Evolutionary conservation across 2,888 invertebrate species (phyloP), one percentile per base, ranked within the genome.

Genomic region (Mythimna impura): DNA sequence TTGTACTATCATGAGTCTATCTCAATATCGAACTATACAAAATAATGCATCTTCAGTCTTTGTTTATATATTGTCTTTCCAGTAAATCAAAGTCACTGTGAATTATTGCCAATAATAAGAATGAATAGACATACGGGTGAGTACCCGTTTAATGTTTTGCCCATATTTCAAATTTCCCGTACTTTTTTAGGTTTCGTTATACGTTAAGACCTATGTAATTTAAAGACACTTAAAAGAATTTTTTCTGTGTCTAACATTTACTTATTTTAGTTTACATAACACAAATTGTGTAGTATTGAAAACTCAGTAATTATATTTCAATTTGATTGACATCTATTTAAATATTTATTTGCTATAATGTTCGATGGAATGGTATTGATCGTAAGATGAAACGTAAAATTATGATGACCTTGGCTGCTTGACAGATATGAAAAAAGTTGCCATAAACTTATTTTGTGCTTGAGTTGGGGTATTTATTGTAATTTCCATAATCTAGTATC

Each of bases 401-500:
- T 70, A 63, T 47, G 66, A 82, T 78, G 86, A 85, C 89, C 88
- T 90, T 89, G 87, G 76, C 67, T 36, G 77, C 80, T 79, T 88
- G 88, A 89, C 87, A 86, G 73, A 58, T 50, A 43, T 54, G 14
- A 63, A 54, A 71, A 66, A 66, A 57, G 67, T 71, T 76, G 60
- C 61, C 68, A 76, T 63, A 64, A 14, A 22, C 20, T 7, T 10
- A 30, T 52, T 34, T 43, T 66, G 10, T 69, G 52, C 65, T 9
- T 17, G 9, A 40, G 20, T 60, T 58, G 0, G 52, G 76, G 81
- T 63, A 81, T 62, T 34, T 57, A 62, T 69, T 5, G 3, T 30
- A 22, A 22, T 40, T 17, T 34, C 3, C 20, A 9, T 1, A 20
- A n/a, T 2, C 9, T 20, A 9, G 6, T 47, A 47, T 47, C 6